Evolutionary conservation across 2,113 vertebrate genomes (phyloP), one percentile per base, ranked within the genome.

Genomic region (Pluvianellus socialis): DNA sequence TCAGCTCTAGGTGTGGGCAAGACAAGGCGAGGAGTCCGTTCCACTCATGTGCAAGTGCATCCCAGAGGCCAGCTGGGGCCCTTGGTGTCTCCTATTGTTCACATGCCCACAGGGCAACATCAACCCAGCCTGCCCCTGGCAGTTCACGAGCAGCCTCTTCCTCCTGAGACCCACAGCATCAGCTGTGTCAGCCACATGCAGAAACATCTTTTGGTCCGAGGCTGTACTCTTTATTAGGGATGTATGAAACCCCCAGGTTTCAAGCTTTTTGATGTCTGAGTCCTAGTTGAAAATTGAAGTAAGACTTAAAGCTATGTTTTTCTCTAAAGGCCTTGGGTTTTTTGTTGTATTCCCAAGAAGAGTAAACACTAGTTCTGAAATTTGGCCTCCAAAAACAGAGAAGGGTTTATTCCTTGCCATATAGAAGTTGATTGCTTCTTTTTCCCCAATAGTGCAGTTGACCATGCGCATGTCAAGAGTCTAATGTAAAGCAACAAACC

Each of bases 81-180:
- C 23, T 77, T 49, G 56, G 50, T 0, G 0, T 26, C 21, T 71
- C 20, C 8, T 26, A 24, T 49, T 2, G 2, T 42, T 12, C 23
- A 14, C 20, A 40, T 22, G 9, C 7, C 10, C 28, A 24, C 8
- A 20, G 26, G 21, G 7, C 58, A 83, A 11, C 7, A 16, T 50
- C 56, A 79, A 16, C 12, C 50, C 59, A 79, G n/a, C 17, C 53
- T 28, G 12, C 7, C 27, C 26, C 18, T 27, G 53, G 17, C 35
- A 38, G 7, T n/a, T 68, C 24, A 15, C n/a, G 68, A 6, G 14
- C 55, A 81, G 18, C 27, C 10, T 32, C 4, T 26, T 50, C 12
- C 26, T 88, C 68, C 50, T 79, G n/a, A 80, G 14, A 18, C 26
- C 5, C 50, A 33, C 47, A 55, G 2, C n/a, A 76, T 12, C 21